Evolutionary conservation across 2,113 vertebrate species (phyloP), one percentile per base, ranked within the genome.

Genomic region (Daboia siamensis): DNA sequence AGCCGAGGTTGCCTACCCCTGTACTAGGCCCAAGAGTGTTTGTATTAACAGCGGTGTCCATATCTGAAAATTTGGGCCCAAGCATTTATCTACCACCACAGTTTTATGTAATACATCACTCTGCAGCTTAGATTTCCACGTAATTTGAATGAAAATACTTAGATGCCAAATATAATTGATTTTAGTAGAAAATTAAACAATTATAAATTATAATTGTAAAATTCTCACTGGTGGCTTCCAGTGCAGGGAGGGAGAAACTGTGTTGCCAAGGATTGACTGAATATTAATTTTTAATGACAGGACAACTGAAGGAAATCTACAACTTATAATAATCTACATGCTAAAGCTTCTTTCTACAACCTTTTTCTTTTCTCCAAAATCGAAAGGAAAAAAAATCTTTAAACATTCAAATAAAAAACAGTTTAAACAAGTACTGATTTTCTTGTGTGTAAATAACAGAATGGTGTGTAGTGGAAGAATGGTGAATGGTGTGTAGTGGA

Each of bases 11-110:
- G 39, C 39, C 39, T 39, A 39, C 39, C 39, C 39, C 39, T 39
- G 39, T 51, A 46, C 12, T 88, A 89, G 33, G 17, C 33, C 2
- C 74, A 51, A 51, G 13, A 86, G 54, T n/a, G 46, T 23, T 20
- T 89, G 12, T 86, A 29, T 86, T 33, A 90, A 95, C 51, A 91
- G 61, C 93, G 48, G 57, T 51, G 8, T 90, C 93, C 94, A 91
- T 69, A 94, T 51, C 61, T 90, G 93, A 93, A 93, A 33, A 93
- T n/a, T 33, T 88, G 87, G 92, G 33, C 64, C 92, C 90, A 91
- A 91, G 46, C 4, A 94, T 46, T 39, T 51, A 91, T 93, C 93
- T 90, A 87, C 29, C 29, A 93, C 54, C 80, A 87, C 92, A 74
- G 94, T 91, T 93, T 69, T 64, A 33, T 91, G 55, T 90, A 89